Base-by-base conservation (phyloP, 2,113 vertebrate species). In the Dendrocopos noguchii region DNA sequence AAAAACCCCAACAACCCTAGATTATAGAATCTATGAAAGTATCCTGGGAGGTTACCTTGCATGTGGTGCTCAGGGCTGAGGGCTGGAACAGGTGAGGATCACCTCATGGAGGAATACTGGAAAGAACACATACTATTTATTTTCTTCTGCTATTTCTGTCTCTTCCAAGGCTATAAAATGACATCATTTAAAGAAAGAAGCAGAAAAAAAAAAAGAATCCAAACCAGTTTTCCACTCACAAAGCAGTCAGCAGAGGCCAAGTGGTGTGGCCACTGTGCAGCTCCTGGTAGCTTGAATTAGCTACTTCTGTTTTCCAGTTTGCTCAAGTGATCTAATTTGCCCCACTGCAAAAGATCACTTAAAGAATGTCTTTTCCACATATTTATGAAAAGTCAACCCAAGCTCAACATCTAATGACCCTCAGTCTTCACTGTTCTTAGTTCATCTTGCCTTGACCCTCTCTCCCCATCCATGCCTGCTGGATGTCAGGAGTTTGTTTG, bases 201-300 rank as follows among this genome's bases (percentile, higher is more conserved):
- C 31, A 91, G 33, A 65, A 80, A 59, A 81, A 87, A 81, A 87
- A 39, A 28, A n/a, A 33, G 21, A 31, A 80, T 90, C 57, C 88
- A 93, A 84, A 75, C 50, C 90, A 66, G 90, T 71, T 94, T 97
- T 96, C 79, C 84, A 91, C 76, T 94, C 79, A 74, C 74, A 93
- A 94, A 90, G 53, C 86, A 53, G 71, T 75, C 87, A 85, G 34
- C 47, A 66, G 19, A 90, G 95, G 90, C 75, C 92, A 96, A 31
- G 13, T 95, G 86, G 86, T 92, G 73, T 53, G 34, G 16, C 16
- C 13, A 50, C 42, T 63, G 15, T 59, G 31, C 53, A 90, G 80
- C 42, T 94, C 61, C 44, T 27, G 14, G 2, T 91, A 59, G 29
- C 56, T 92, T 42, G 83, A 90, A 87, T 94, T 76, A 90, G 44